These are phyloP conservation scores for Pristionchus exspectatus DNA, from an alignment of 2,888 invertebrate genomes.

Conservation along the genomic window DNA sequence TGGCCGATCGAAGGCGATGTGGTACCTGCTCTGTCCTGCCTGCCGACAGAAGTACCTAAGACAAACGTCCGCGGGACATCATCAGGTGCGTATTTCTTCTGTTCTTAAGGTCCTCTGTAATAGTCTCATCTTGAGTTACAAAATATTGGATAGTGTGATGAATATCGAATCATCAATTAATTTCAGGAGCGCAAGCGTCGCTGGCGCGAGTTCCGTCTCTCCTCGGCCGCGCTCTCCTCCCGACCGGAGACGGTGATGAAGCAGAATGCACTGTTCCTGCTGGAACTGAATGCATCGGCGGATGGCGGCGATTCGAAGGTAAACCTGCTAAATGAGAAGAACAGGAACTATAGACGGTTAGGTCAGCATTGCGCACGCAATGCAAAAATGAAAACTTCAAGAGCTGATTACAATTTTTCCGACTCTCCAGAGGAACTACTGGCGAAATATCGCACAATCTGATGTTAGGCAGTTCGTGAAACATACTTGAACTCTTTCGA, in stretches of 20 bases:
- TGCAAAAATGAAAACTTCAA: too few relatives aligned
- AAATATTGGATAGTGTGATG: too few relatives aligned
- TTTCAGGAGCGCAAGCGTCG: conserved; percentile 66
- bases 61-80: conserved; percentile 70
- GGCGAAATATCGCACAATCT: too few relatives aligned
- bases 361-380: too few relatives aligned
- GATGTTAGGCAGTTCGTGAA: too few relatives aligned
- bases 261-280: conserved; percentile 93
- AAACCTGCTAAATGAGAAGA: too few relatives aligned
- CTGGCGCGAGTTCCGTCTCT: conserved; percentile 71
- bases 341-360: too few relatives aligned
- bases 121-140: background rate
- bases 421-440: too few relatives aligned
- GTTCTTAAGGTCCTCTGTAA: too few relatives aligned
- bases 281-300: conserved; percentile 84
- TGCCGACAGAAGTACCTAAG: conserved; percentile 89
- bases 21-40: conserved; percentile 91
- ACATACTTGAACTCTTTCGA: too few relatives aligned
- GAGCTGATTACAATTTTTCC: too few relatives aligned
- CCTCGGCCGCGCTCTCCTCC: conserved; percentile 63
- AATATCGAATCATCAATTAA: too few relatives aligned
- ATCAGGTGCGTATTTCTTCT: conserved; percentile 60
- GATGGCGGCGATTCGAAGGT: conserved; percentile 70
- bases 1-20: conserved; percentile 84
- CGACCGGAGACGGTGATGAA: conserved; percentile 83